Evolutionary conservation across 53 echinoderm and acorn worm species (phyloP).

Genomic region (Astropecten irregularis): DNA sequence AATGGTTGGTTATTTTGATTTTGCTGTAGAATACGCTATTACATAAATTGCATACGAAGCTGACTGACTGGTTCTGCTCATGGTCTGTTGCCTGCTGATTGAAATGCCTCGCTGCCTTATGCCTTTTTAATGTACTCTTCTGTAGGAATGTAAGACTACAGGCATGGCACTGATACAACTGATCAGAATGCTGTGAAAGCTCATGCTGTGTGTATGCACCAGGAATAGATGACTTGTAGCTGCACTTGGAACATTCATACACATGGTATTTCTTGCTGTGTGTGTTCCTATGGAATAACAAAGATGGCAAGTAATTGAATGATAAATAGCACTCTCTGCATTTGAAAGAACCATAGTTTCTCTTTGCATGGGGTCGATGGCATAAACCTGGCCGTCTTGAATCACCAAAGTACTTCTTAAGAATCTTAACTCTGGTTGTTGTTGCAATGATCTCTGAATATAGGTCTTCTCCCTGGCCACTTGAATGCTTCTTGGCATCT

Average conservation of each 20-base stretch:
- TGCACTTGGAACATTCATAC: slow-evolving; percentile 41
- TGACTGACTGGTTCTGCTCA: not conserved
- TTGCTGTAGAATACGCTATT: not conserved
- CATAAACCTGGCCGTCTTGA: slow-evolving; percentile 23
- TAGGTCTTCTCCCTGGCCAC: slow-evolving; percentile 6
- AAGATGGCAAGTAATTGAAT: slow-evolving; percentile 23
- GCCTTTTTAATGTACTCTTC: slow-evolving; percentile 27
- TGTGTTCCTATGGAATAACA: slow-evolving; percentile 26
- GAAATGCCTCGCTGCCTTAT: not conserved
- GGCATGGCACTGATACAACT: slow-evolving; percentile 7
- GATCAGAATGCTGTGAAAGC: slow-evolving; percentile 3
- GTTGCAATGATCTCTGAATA: slow-evolving; percentile 23
- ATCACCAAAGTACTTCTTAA: slow-evolving; percentile 49
- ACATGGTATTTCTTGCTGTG: slow-evolving; percentile 25
- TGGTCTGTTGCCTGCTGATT: not conserved
- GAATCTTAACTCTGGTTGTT: slow-evolving; percentile 39
- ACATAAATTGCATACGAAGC: not conserved
- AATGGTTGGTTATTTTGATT: not conserved
- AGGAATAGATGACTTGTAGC: slow-evolving; percentile 19
- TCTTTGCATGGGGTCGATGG: slow-evolving; percentile 27
- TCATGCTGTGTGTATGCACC: slow-evolving; percentile 50
- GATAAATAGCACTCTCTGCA: slow-evolving; percentile 28
- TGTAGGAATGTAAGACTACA: slow-evolving; percentile 31
- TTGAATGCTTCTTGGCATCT: not conserved
- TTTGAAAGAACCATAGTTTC: slow-evolving; percentile 41